These are phyloP conservation scores for Nixonia krombeini DNA, from an alignment of 1,140 invertebrate species.

Conservation along the genomic window DNA sequence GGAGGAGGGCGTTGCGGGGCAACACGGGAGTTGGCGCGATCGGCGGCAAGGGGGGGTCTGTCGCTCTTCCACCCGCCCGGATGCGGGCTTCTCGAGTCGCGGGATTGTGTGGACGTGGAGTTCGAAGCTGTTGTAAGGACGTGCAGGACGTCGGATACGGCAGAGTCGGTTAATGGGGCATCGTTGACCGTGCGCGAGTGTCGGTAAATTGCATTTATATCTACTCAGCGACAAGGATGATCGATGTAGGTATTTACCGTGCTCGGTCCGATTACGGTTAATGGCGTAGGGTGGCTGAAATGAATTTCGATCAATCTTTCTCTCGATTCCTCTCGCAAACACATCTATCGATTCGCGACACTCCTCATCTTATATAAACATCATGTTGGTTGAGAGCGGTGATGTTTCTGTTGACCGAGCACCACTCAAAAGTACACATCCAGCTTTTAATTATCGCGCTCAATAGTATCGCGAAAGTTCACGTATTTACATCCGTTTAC, in stretches of 20 bases:
- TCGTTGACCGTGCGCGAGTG: conserved; percentile 3
- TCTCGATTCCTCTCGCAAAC: conserved; percentile 22
- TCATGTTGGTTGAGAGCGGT: conserved; percentile 8
- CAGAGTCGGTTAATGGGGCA: not conserved
- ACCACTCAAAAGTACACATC: conserved; percentile 5
- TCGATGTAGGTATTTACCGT: conserved; percentile 56
- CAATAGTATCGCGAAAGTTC: not conserved
- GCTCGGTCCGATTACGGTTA: conserved; percentile 49
- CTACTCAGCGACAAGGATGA: conserved; percentile 53
- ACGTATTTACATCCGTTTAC: not conserved
- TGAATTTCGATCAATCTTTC: conserved; percentile 58
- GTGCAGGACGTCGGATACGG: conserved; percentile 1
- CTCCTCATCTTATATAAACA: not conserved
- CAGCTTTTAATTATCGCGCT: not conserved
- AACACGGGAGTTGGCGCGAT: too few relatives aligned
- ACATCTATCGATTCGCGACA: conserved; percentile 18
- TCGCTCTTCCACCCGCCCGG: too few relatives aligned
- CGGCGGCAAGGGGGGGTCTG: too few relatives aligned
- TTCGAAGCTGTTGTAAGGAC: too few relatives aligned
- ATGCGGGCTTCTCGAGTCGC: too few relatives aligned
- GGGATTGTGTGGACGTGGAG: too few relatives aligned
- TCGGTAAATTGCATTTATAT: conserved; percentile 46
- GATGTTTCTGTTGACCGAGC: not conserved
- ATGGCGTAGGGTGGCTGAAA: conserved; percentile 40
- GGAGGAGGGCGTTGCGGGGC: too few relatives aligned